Evolutionary conservation across 2,113 vertebrate genomes (phyloP), one percentile per base, ranked within the genome.

Genomic region (Prietella phreatophila): DNA sequence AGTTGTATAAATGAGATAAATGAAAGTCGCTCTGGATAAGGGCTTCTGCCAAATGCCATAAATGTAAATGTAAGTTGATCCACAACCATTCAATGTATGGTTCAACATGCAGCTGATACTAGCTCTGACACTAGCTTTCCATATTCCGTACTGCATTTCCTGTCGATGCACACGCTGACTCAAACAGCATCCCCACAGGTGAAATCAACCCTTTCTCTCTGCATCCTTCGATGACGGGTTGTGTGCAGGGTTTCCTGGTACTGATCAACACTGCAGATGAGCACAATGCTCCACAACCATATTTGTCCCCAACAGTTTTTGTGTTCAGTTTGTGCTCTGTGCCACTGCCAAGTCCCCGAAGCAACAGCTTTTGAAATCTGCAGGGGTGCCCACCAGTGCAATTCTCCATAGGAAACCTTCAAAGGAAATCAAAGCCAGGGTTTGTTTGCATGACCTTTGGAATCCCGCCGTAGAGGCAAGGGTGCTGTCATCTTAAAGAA

Each of bases 401-500:
- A 87, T 61, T 83, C 83, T 87, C 90, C 82, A 75, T 88, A 56
- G 85, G 83, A 92, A 79, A 42, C 81, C 90, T 89, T 91, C 92
- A 92, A 90, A 92, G 86, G 85, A 90, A 91, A 89, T 85, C 58
- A 78, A 89, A 91, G 89, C 84, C 86, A 90, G 85, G 82, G 42
- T 89, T 89, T 92, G 90, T 92, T 92, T 93, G 67, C 65, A 83
- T 92, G 90, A 91, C 87, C 91, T 89, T 83, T 85, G 84, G 75
- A 90, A 90, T 88, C 90, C 88, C 65, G 14, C 88, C 60, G 63
- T 84, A 73, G 89, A 87, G 67, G 82, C 88, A 79, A 88, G 84
- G 63, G 88, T 86, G 84, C 89, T 83, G 69, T 89, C 89, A 90
- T 89, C 86, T 82, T 84, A 82, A 89, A 73, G 55, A 55, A 84